phyloP scores from a whole-genome alignment of 2,888 invertebrate species.

The Sphaerophoria taeniata region DNA sequence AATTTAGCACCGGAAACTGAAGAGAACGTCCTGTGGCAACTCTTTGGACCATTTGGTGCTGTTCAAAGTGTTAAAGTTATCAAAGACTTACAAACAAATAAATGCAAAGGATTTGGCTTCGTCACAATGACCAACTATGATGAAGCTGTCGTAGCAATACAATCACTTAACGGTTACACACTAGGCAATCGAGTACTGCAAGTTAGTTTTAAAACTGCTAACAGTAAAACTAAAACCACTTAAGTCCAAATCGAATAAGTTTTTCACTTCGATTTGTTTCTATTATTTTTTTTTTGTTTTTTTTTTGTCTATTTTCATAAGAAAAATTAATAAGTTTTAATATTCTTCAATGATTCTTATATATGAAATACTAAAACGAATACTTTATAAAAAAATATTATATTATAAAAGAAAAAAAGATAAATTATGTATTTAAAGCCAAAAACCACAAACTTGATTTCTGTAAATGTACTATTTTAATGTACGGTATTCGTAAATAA shows the following conservation, averaged over 20 bases:
- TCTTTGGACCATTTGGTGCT: conserved; percentile 97
- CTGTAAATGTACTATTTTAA: conserved; percentile 56
- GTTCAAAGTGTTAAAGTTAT: conserved; percentile 97
- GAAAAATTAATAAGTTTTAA: not conserved
- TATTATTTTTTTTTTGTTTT: conserved; percentile 38
- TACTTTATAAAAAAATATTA: conserved; percentile 48
- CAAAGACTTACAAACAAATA: conserved; percentile 95
- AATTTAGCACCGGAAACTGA: conserved; percentile 96
- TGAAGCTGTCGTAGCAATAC: conserved; percentile 95
- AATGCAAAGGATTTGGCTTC: conserved; percentile 97
- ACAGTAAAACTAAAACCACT: conserved; percentile 86
- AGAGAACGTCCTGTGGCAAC: conserved; percentile 96
- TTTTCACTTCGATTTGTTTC: conserved; percentile 42
- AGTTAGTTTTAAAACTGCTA: conserved; percentile 95
- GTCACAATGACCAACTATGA: conserved; percentile 98
- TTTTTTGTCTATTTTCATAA: conserved; percentile 28
- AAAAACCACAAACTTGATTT: conserved; percentile 56
- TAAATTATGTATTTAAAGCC: conserved; percentile 54
- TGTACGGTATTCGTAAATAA: conserved; percentile 63
- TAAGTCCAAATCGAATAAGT: conserved; percentile 68
- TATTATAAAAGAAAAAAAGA: conserved; percentile 44
- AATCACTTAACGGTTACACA: conserved; percentile 95
- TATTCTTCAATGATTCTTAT: conserved; percentile 49
- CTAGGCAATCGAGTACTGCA: conserved; percentile 95
- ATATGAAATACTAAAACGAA: conserved; percentile 53